Percentiles rank a stretch among this genome's conserved stretches.
These are phyloP conservation scores for Ctenochaetus hawaiiensis DNA, from an alignment of 2,797 vertebrate genomes.

Conservation along the genomic window DNA sequence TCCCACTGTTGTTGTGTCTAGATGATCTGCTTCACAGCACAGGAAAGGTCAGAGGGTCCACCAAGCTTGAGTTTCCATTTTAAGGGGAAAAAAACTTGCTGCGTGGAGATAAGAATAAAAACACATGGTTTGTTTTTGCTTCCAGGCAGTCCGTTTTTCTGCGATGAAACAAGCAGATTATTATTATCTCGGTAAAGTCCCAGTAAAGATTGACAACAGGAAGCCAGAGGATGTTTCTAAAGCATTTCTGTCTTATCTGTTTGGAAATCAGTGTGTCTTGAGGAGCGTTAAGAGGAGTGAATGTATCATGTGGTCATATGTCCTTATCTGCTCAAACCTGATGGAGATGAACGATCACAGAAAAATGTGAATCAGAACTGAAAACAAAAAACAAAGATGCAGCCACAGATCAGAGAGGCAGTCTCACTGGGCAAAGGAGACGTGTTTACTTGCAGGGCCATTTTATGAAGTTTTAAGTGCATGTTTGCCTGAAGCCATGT, in stretches of 20 bases:
- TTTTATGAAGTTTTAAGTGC: constrained; percentile 47
- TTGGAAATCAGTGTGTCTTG: constrained; percentile 41
- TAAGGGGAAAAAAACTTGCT: constrained; percentile 2
- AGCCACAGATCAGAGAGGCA: constrained; percentile 15
- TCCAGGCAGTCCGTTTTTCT: constrained; percentile 40
- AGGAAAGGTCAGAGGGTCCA: constrained; percentile 53
- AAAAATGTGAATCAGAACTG: constrained; percentile 17
- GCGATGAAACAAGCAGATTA: constrained; percentile 61
- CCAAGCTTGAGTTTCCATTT: constrained; percentile 43
- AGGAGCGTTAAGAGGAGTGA: constrained; percentile 17
- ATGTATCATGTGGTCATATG: constrained; percentile 38
- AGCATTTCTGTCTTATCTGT: constrained; percentile 58
- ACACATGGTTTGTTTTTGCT: constrained; percentile 30
- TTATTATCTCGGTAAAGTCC: constrained; percentile 38
- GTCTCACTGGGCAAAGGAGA: constrained; percentile 1
- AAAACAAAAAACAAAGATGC: constrained; percentile 39
- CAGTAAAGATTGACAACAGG: constrained; percentile 40
- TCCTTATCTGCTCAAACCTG: constrained; percentile 39
- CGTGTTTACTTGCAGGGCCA: constrained; percentile 1
- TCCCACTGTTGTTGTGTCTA: constrained; percentile 48
- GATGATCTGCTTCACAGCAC: constrained; percentile 32
- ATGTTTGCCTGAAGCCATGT: constrained; percentile 27
- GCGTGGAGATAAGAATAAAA: constrained; percentile 31
- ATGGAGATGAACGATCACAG: constrained; percentile 36
- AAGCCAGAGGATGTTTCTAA: constrained; percentile 49